Evolutionary conservation across 2,888 invertebrate species (phyloP).

Genomic region (Ochropleura plecta): DNA sequence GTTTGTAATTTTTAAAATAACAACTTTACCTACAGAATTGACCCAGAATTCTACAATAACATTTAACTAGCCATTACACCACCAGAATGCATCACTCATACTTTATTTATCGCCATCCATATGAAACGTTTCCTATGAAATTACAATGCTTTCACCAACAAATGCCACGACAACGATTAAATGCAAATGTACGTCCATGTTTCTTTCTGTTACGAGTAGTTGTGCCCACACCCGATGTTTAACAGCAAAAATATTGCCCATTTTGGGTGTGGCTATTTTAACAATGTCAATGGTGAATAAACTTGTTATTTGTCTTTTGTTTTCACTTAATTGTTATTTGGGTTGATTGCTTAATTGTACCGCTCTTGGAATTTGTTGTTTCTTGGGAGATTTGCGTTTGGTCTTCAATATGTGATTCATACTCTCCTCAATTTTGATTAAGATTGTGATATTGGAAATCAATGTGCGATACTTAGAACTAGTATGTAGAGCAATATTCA

Average conservation of each 20-base stretch:
- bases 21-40: conserved; percentile 6
- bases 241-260: conserved; percentile 57
- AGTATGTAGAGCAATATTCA: not conserved
- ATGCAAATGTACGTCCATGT: conserved; percentile 69
- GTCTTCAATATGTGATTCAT: not conserved
- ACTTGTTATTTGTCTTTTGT: conserved; percentile 52
- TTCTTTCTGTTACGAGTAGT: conserved; percentile 63
- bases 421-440: not conserved
- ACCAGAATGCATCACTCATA: conserved; percentile 29
- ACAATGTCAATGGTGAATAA: conserved; percentile 50
- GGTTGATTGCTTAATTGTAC: conserved; percentile 60
- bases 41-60: conserved; percentile 9
- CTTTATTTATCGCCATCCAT: conserved; percentile 51
- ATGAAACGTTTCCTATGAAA: conserved; percentile 58
- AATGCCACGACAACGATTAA: conserved; percentile 79
- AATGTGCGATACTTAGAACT: not conserved
- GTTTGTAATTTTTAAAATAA: no score
- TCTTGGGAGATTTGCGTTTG: not conserved
- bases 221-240: conserved; percentile 44
- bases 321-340: conserved; percentile 63
- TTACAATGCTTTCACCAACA: conserved; percentile 75
- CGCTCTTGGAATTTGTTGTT: conserved; percentile 38
- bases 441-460: not conserved
- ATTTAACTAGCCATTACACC: conserved; percentile 10
- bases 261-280: conserved; percentile 47